Percentiles rank a stretch among this genome's conserved stretches.
Conservation (phyloP, 2,888 invertebrate genomes). For the Agrochola lychnidis region DNA sequence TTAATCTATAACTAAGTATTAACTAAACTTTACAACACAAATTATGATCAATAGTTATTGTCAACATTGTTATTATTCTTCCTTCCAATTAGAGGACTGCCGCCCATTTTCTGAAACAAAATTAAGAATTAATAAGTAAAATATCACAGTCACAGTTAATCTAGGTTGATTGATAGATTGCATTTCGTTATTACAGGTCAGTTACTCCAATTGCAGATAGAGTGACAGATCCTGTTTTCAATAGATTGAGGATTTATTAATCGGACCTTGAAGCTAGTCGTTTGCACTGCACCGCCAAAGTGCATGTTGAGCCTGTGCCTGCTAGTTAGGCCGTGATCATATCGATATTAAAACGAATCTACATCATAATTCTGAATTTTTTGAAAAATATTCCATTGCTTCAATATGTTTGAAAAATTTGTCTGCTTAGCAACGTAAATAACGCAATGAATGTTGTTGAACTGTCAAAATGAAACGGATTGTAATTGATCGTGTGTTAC, state of each 20-base stretch:
- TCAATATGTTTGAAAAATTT: too few species aligned
- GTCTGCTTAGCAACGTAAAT: too few species aligned
- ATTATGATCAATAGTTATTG: conserved; percentile 28
- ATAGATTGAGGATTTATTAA: conserved; percentile 40
- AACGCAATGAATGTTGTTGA: too few species aligned
- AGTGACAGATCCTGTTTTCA: conserved; percentile 36
- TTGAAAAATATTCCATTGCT: too few species aligned
- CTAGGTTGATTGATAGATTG: conserved; percentile 19
- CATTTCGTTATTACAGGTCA: conserved; percentile 23
- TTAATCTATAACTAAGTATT: conserved; percentile 29
- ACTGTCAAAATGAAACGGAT: too few species aligned
- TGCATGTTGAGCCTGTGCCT: not conserved
- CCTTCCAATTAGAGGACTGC: conserved; percentile 61
- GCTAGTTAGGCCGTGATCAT: not conserved
- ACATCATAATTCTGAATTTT: too few species aligned
- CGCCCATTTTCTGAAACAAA: conserved; percentile 74
- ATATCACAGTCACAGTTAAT: too few species aligned
- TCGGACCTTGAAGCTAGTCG: conserved; percentile 27
- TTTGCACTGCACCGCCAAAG: conserved; percentile 22
- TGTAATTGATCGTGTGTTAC: too few species aligned
- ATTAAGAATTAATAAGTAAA: not conserved
- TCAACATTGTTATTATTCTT: conserved; percentile 68
- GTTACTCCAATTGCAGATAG: conserved; percentile 40
- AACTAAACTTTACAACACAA: conserved; percentile 18
- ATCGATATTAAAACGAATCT: not conserved